Evolutionary conservation across 1,140 invertebrate genomes (phyloP).

Genomic region (Drosophila kurseongensis): DNA sequence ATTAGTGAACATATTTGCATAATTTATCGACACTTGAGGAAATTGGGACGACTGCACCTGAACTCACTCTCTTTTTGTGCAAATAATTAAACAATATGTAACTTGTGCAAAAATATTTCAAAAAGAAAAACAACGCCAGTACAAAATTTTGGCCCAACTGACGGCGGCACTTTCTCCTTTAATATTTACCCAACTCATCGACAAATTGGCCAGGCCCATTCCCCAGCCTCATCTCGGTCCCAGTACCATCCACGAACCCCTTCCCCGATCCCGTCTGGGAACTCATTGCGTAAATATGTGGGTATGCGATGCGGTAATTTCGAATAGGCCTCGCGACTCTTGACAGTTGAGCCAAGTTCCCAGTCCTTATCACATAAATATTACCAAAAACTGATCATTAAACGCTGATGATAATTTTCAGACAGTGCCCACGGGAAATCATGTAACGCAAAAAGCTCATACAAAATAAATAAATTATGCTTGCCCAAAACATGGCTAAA

Average conservation of each 20-base stretch:
- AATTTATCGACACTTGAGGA: slow-evolving; percentile 58
- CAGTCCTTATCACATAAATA: slow-evolving; percentile 48
- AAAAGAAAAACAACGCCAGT: slow-evolving; percentile 29
- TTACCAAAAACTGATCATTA: slow-evolving; percentile 16
- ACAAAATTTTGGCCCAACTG: slow-evolving; percentile 24
- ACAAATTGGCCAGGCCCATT: slow-evolving; percentile 53
- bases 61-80: slow-evolving; percentile 58
- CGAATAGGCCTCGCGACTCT: slow-evolving; percentile 42
- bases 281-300: slow-evolving; percentile 60
- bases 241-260: slow-evolving; percentile 6
- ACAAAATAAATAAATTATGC: slow-evolving; percentile 41
- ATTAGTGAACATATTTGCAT: slow-evolving; percentile 52
- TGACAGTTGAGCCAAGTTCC: slow-evolving; percentile 49
- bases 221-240: slow-evolving; percentile 31
- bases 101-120: slow-evolving; percentile 63
- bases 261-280: slow-evolving; percentile 37
- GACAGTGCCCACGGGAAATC: slow-evolving; percentile 13
- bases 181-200: slow-evolving; percentile 67
- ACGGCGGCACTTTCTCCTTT: slow-evolving; percentile 59
- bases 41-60: slow-evolving; percentile 56
- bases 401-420: slow-evolving; percentile 6
- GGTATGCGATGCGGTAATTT: slow-evolving; percentile 59
- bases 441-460: slow-evolving; percentile 25
- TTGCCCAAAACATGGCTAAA: slow-evolving; percentile 8
- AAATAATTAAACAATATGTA: slow-evolving; percentile 66